Percentiles rank a stretch among this genome's conserved stretches.
Evolutionary conservation across 2,113 vertebrate genomes (phyloP).

Genomic region (Epinephelus fuscoguttatus): DNA sequence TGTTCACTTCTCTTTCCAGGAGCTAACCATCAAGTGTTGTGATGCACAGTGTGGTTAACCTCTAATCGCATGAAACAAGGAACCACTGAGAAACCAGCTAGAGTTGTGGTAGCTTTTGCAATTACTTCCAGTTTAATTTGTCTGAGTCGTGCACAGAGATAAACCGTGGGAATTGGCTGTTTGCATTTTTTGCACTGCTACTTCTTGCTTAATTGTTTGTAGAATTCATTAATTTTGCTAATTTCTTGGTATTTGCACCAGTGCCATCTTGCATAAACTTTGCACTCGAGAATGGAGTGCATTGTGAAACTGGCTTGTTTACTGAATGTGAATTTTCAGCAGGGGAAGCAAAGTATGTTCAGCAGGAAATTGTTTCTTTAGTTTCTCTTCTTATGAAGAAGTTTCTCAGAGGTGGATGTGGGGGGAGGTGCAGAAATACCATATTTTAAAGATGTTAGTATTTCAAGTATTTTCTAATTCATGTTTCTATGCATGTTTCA

Average conservation of each 20-base stretch:
- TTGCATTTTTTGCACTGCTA: background rate
- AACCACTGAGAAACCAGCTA: conserved; percentile 12
- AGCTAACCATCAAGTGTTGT: background rate
- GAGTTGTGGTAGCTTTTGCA: background rate
- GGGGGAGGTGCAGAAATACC: background rate
- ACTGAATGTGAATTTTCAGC: background rate
- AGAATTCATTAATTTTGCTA: background rate
- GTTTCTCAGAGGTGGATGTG: background rate
- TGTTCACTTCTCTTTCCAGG: background rate
- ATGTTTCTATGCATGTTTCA: background rate
- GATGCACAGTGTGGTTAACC: conserved; percentile 34
- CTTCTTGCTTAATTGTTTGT: background rate
- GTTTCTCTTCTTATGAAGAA: background rate
- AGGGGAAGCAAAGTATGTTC: background rate
- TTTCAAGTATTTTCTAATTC: background rate
- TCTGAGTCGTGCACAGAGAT: background rate
- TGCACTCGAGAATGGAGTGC: background rate
- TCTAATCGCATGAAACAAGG: background rate
- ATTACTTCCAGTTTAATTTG: background rate
- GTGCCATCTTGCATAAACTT: background rate
- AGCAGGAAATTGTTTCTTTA: conserved; percentile 24
- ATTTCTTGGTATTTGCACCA: background rate
- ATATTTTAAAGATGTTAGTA: background rate
- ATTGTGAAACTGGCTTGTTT: background rate
- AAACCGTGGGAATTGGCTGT: background rate